A percentile compares a stretch with the other conserved stretches of the same genome.
Conservation (phyloP, 2,797 vertebrate genomes). For the Sus cebifrons region DNA sequence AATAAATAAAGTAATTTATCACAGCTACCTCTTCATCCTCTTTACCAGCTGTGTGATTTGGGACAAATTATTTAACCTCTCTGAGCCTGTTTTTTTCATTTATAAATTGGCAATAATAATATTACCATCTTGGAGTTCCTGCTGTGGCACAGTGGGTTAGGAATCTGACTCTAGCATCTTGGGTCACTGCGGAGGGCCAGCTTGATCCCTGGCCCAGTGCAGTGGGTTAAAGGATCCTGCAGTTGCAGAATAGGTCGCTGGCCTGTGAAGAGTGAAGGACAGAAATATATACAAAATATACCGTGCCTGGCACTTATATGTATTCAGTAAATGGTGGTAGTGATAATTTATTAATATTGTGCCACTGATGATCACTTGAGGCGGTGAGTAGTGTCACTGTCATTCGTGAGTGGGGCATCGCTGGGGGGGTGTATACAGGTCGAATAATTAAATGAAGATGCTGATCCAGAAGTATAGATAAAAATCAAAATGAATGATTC, state of each 20-base stretch:
- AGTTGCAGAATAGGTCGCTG: too few species aligned
- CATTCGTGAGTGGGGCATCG: background rate
- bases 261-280: background rate
- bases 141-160: too few species aligned
- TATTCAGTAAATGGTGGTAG: background rate
- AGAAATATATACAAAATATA: background rate
- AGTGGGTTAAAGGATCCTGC: too few species aligned
- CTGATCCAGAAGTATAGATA: background rate
- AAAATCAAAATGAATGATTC: background rate
- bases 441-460: background rate
- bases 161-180: too few species aligned
- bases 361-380: background rate
- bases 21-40: background rate
- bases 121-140: background rate
- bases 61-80: background rate
- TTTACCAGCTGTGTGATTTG: background rate
- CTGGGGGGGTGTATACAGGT: background rate
- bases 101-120: background rate
- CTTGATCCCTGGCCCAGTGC: too few species aligned
- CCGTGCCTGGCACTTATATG: background rate
- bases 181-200: too few species aligned
- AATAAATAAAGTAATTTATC: background rate
- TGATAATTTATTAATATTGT: background rate
- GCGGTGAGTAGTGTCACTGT: background rate
- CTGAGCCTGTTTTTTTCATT: background rate